Base-by-base conservation (phyloP, 2,888 invertebrate genomes). In the Apocheima hispidaria region DNA sequence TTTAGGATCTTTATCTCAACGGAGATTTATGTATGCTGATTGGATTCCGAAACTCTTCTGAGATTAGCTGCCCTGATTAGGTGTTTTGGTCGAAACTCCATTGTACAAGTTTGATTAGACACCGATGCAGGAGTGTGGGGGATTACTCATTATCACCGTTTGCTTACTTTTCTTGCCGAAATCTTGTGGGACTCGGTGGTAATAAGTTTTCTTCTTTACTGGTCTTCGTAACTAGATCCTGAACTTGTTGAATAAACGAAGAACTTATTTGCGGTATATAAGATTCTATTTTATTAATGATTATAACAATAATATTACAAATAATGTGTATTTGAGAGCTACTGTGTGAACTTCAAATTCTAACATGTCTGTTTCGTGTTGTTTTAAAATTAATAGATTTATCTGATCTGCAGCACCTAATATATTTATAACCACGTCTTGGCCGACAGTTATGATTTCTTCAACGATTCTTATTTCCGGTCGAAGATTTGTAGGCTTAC, bases 101-200 rank as follows among this genome's bases (percentile, higher is more conserved):
- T 84, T 82, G 83, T 80, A 73, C 72, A 86, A 86, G 78, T 87
- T 86, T 84, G 85, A 87, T 86, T 86, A 83, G 83, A 83, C 82
- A 82, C 81, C 81, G 81, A 84, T 81, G 77, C 75, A 74, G 74
- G 78, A 74, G 70, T 71, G 76, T 68, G 71, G 70, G 75, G 76
- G 76, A 66, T 69, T 77, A 78, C 74, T 72, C 77, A 79, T 80
- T 82, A 82, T 79, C 79, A 70, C 69, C 71, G 75, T 75, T 75
- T 75, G 74, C 71, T 77, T 75, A 75, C 71, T 71, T 77, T 61
- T 52, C 56, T 49, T 69, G 69, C 64, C 73, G 72, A 73, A 77
- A 72, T 72, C 66, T 71, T 65, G 55, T 57, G 69, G 69, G 73
- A 69, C 72, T 62, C 62, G 63, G 60, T 68, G 52, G 40, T 65